Evolutionary conservation across 2,888 invertebrate species (phyloP).

Genomic region (Papilio protenor): DNA sequence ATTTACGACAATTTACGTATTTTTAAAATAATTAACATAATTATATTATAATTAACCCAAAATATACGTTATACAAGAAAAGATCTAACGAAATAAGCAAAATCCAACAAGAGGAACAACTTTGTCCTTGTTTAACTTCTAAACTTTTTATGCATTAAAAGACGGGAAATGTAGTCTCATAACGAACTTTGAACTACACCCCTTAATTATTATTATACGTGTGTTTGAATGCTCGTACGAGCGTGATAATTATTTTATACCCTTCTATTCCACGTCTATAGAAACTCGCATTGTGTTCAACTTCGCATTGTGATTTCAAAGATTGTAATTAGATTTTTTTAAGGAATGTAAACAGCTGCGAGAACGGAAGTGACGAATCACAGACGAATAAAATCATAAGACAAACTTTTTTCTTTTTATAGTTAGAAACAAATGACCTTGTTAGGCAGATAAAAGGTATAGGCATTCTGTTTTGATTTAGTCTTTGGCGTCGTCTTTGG

Average conservation of each 20-base stretch:
- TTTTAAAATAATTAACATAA: neutral
- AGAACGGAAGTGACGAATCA: neutral
- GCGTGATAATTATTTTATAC: conserved; percentile 41
- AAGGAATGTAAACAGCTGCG: conserved; percentile 12
- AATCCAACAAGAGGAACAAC: neutral
- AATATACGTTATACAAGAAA: neutral
- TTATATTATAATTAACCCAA: neutral
- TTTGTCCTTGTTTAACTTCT: neutral
- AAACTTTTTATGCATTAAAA: neutral
- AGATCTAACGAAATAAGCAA: neutral
- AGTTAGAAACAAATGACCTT: neutral
- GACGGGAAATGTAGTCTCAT: neutral
- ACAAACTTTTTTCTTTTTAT: neutral
- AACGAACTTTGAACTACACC: conserved; percentile 8
- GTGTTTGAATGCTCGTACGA: neutral
- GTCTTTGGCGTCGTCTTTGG: neutral
- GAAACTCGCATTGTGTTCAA: neutral
- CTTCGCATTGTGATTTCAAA: conserved; percentile 15
- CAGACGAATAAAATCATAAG: neutral
- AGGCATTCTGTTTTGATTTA: neutral
- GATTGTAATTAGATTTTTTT: conserved; percentile 25
- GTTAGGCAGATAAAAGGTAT: neutral
- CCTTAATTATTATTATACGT: conserved; percentile 17
- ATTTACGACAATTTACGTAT: too few species aligned
- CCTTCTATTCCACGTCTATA: conserved; percentile 31